Percentiles rank a stretch among this genome's conserved stretches.
phyloP scores from a whole-genome alignment of 2,113 vertebrate genomes.

The Barnardius zonarius region DNA sequence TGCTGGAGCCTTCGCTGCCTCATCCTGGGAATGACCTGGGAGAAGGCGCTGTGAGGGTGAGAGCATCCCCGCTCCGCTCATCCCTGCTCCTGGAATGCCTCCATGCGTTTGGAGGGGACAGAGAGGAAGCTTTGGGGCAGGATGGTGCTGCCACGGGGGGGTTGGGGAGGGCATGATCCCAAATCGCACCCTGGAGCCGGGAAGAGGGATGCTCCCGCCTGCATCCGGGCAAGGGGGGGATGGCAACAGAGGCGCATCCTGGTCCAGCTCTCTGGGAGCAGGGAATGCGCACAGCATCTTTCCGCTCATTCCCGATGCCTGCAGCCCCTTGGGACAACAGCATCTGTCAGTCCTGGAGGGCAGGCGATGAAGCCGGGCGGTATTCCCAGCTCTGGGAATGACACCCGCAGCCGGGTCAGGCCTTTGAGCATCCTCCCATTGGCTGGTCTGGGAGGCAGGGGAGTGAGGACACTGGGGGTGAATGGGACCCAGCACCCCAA shows the following conservation, averaged over 20 bases:
- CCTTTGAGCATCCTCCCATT: fast-evolving
- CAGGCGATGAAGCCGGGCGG: fast-evolving
- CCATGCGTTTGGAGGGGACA: fast-evolving
- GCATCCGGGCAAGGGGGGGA: fast-evolving
- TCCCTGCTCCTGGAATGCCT: background rate
- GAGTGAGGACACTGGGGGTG: background rate
- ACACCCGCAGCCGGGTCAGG: background rate
- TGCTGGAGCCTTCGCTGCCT: background rate
- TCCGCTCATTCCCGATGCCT: background rate
- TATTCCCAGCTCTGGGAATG: background rate
- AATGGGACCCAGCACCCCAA: background rate
- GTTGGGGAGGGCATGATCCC: background rate
- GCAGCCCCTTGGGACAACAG: background rate
- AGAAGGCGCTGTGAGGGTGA: background rate
- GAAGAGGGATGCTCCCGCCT: background rate
- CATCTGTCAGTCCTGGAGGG: fast-evolving
- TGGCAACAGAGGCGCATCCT: fast-evolving
- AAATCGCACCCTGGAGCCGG: background rate
- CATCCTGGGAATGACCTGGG: background rate
- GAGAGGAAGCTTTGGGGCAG: background rate
- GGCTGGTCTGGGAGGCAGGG: background rate
- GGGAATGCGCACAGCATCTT: background rate
- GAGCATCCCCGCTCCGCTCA: fast-evolving
- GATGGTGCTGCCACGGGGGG: fast-evolving
- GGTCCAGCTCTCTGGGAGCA: background rate